Base-by-base conservation (phyloP, 2,113 vertebrate species). In the Alligator sinensis region DNA sequence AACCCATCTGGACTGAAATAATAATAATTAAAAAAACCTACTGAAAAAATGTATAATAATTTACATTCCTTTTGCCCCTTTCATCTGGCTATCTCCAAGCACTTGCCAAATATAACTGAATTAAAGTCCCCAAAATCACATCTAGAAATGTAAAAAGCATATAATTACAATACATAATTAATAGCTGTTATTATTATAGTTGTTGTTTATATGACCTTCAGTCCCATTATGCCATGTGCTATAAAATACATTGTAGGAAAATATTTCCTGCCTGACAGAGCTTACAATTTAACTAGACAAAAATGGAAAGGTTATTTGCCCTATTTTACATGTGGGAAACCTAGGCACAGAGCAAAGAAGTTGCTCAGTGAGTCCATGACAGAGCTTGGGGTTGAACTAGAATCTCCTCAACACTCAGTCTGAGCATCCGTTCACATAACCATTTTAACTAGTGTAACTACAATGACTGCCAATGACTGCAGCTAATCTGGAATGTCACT, bases 181-280 rank as follows among this genome's bases (percentile, higher is more conserved):
- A 34, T 38, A 38, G 11, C 9, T 72, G 19, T 38, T 34, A 22
- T 66, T n/a, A 66, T 66, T 14, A 66, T 66, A n/a, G 64, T 38
- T 22, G 17, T 10, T 72, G 14, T 72, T 72, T 22, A 24, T 22
- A 22, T 68, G 70, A 72, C 11, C 22, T 72, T 47, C 11, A 38
- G 34, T 38, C 24, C 70, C 34, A 24, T 72, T 72, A 24, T 24
- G 30, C 70, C 24, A 24, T 30, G 21, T 0, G 2, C 2, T 2
- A 7, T 22, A 9, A 5, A 72, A 72, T 24, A 24, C 19, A 47
- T 22, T 0, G 0, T 13, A 2, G 9, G 34, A 15, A 55, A 1
- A 30, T 34, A 25, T 18, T n/a, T 15, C 5, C 16, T 55, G 12
- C 34, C 18, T 6, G 5, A 16, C 14, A 34, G 59, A 27, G 28